Conservation (phyloP, 2,797 vertebrate genomes). For the Esox masquinongy region DNA sequence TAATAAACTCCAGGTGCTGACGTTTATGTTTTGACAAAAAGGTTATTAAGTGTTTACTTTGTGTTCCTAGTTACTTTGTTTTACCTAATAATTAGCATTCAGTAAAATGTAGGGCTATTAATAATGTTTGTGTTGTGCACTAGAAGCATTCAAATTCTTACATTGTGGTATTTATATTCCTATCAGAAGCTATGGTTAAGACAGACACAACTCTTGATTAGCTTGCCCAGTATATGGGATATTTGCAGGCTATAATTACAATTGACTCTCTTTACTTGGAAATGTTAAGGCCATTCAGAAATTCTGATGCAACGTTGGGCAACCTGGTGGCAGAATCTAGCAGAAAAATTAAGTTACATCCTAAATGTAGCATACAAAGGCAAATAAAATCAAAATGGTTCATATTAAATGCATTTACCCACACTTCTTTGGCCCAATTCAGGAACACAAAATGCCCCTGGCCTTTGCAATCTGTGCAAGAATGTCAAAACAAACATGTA, state of each 20-base stretch:
- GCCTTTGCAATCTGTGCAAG: conserved; percentile 4
- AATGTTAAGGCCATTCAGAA: conserved; percentile 23
- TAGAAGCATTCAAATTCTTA: neutral
- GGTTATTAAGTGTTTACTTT: neutral
- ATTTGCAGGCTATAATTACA: neutral
- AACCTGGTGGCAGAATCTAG: conserved; percentile 15
- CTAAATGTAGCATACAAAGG: conserved; percentile 24
- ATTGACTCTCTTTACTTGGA: conserved; percentile 1
- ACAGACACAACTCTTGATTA: neutral
- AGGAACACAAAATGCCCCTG: conserved; percentile 14
- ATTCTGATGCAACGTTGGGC: conserved; percentile 41
- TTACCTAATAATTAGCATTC: neutral
- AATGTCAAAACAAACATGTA: conserved; percentile 15
- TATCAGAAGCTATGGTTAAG: neutral
- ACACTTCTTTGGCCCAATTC: conserved; percentile 34
- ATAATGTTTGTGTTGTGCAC: neutral
- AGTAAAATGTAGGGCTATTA: neutral
- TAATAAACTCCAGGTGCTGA: no score
- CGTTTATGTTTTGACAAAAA: neutral
- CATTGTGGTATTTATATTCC: neutral
- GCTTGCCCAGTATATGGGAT: neutral
- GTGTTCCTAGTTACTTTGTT: neutral
- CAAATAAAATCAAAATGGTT: conserved; percentile 29
- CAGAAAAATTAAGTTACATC: conserved; percentile 22
- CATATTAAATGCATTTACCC: conserved; percentile 13